A percentile compares a stretch with the other conserved stretches of the same genome.
Evolutionary conservation across 2,113 vertebrate genomes (phyloP).

Genomic region (Pelobates fuscus): DNA sequence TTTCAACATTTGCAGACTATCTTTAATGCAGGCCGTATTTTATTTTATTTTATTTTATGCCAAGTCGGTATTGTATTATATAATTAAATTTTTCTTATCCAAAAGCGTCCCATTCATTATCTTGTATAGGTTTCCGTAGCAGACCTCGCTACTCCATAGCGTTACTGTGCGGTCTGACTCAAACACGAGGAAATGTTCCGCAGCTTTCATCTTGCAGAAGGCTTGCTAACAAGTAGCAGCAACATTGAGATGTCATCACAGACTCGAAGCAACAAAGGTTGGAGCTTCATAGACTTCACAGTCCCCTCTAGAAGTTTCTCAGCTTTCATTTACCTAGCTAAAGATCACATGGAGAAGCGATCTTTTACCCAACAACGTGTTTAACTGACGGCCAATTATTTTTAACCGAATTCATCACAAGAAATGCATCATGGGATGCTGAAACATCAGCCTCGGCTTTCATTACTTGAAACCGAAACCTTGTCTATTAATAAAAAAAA

Average conservation of each 20-base stretch:
- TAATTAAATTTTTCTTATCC: constrained; percentile 16
- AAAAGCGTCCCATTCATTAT: background rate
- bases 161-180: background rate
- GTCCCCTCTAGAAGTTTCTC: constrained; percentile 25
- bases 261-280: constrained; percentile 36
- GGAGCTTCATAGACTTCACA: constrained; percentile 28
- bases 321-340: constrained; percentile 41
- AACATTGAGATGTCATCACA: constrained; percentile 26
- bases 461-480: constrained; percentile 5
- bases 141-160: background rate
- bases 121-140: background rate
- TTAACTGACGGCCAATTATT: constrained; percentile 34
- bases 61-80: background rate
- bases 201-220: constrained; percentile 24
- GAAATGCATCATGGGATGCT: constrained; percentile 14
- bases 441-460: constrained; percentile 1
- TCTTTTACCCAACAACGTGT: background rate
- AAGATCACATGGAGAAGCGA: constrained; percentile 31
- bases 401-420: constrained; percentile 9
- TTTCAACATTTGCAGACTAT: background rate
- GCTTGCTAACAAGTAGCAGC: constrained; percentile 37
- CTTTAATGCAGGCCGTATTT: background rate
- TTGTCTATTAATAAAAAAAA: too few relatives aligned
- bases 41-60: background rate
- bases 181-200: background rate